A percentile compares a stretch with the other conserved stretches of the same genome.
phyloP scores from a whole-genome alignment of 2,113 vertebrate species.

The Grallaria varia region DNA sequence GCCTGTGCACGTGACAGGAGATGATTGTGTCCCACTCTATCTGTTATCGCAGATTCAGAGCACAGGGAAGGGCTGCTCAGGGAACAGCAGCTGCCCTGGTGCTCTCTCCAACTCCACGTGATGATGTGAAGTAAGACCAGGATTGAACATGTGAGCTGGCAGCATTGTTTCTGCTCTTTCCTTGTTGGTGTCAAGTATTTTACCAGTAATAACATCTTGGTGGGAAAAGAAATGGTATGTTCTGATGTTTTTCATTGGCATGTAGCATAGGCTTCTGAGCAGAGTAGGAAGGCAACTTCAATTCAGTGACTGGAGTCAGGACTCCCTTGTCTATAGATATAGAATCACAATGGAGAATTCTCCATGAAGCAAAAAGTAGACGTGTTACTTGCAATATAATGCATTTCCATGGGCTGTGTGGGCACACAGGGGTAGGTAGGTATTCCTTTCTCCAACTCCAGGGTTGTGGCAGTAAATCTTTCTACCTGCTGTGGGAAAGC shows the following conservation, averaged over 20 bases:
- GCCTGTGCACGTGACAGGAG: not conserved
- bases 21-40: not conserved
- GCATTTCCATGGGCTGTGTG: not conserved
- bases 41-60: not conserved
- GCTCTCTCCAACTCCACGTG: not conserved
- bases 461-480: not conserved
- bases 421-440: rapidly evolving
- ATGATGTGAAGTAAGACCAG: not conserved
- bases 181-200: not conserved
- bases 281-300: not conserved
- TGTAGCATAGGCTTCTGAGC: not conserved
- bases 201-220: not conserved
- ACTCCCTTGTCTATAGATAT: not conserved
- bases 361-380: not conserved
- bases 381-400: rapidly evolving
- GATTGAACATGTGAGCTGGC: not conserved
- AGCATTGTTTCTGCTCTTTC: not conserved
- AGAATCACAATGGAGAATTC: not conserved
- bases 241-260: not conserved
- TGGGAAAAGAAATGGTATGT: not conserved
- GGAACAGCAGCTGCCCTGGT: not conserved
- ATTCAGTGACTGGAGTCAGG: not conserved
- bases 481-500: not conserved
- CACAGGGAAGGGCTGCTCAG: not conserved
- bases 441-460: not conserved